These are phyloP conservation scores for Enchytraeus crypticus DNA, from an alignment of 2,888 invertebrate genomes.

Conservation along the genomic window DNA sequence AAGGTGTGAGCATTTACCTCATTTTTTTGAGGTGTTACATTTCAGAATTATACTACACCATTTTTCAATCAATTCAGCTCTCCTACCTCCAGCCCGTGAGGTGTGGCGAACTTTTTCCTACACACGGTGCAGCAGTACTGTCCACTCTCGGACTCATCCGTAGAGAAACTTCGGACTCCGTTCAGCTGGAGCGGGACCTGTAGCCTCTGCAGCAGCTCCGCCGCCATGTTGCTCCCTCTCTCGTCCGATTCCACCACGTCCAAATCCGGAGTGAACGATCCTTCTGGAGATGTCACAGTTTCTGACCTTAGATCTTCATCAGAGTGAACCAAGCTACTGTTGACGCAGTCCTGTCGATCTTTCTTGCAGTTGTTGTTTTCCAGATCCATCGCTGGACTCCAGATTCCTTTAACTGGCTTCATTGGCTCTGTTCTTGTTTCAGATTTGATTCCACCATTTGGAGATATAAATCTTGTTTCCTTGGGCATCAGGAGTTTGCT, in stretches of 20 bases:
- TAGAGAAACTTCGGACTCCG: neutral
- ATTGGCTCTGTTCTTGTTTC: no score
- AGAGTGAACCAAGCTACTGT: no score
- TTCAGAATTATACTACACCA: neutral
- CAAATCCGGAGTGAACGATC: neutral
- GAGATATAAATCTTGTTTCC: no score
- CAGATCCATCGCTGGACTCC: conserved; percentile 18
- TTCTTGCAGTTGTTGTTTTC: conserved; percentile 8
- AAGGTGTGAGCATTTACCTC: no score
- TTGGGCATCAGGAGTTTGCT: no score
- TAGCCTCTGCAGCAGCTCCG: neutral
- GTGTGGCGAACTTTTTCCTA: conserved; percentile 95
- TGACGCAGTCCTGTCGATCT: neutral
- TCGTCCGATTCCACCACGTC: neutral
- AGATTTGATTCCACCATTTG: no score
- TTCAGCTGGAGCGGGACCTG: neutral
- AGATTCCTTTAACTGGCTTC: conserved; percentile 6
- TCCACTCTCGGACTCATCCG: conserved; percentile 8
- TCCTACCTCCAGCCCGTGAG: conserved; percentile 76
- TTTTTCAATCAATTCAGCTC: neutral
- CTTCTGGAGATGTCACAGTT: neutral
- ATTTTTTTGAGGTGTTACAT: no score
- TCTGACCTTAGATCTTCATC: neutral
- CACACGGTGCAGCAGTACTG: conserved; percentile 86
- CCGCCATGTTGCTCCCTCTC: no score